Percentiles rank a stretch among this genome's conserved stretches.
Evolutionary conservation across 2,797 vertebrate species (phyloP).

Genomic region (Cryptoblepharus egeriae): DNA sequence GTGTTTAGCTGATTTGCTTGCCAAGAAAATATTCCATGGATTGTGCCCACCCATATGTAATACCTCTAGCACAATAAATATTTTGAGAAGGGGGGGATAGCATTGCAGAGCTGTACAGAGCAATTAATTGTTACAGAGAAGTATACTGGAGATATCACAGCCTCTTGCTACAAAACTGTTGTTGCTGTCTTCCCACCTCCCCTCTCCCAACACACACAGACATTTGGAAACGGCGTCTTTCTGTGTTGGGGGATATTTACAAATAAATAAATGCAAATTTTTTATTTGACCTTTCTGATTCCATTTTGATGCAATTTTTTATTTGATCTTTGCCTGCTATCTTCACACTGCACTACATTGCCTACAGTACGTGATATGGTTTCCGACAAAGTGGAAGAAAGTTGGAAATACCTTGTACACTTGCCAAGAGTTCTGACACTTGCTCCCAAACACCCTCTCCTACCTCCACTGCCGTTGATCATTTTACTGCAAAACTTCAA

Average conservation of each 20-base stretch:
- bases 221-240: too few species aligned
- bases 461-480: constrained; percentile 32
- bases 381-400: constrained; percentile 61
- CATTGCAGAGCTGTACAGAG: constrained; percentile 75
- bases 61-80: constrained; percentile 75
- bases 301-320: constrained; percentile 47
- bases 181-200: too few species aligned
- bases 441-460: constrained; percentile 43
- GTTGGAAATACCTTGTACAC: constrained; percentile 60
- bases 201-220: constrained; percentile 28
- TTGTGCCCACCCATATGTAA: constrained; percentile 74
- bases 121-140: constrained; percentile 73
- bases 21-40: constrained; percentile 77
- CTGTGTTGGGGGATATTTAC: too few species aligned
- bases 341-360: constrained; percentile 62
- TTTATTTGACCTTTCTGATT: too few species aligned
- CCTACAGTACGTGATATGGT: constrained; percentile 58
- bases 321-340: constrained; percentile 39
- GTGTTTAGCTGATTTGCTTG: constrained; percentile 75
- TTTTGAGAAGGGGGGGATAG: constrained; percentile 49
- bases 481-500: constrained; percentile 22
- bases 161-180: constrained; percentile 11
- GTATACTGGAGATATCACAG: constrained; percentile 63
- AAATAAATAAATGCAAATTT: too few species aligned
- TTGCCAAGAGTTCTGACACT: constrained; percentile 68